Conservation (phyloP, 2,888 invertebrate genomes). For the Leptopterna dolabrata region DNA sequence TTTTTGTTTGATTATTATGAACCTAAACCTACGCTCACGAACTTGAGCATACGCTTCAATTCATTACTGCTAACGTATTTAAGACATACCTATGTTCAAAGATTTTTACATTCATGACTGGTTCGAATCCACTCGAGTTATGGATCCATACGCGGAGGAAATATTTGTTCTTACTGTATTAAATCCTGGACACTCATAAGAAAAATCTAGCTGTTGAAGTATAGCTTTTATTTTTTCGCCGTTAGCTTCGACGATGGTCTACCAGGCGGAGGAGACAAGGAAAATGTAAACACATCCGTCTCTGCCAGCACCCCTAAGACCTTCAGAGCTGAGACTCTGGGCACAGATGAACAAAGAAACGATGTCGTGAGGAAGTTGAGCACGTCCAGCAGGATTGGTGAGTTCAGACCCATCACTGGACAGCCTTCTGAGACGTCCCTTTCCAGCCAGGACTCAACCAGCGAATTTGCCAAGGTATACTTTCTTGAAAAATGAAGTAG, state of each 20-base stretch:
- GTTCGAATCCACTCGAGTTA: no score
- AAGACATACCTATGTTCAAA: no score
- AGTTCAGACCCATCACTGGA: slow-evolving; percentile 73
- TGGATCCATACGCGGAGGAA: no score
- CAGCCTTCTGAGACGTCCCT: slow-evolving; percentile 61
- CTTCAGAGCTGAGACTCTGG: slow-evolving; percentile 69
- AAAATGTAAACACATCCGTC: background rate
- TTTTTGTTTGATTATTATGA: no score
- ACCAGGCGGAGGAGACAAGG: background rate
- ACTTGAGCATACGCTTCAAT: no score
- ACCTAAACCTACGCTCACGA: no score
- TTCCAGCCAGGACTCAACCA: slow-evolving; percentile 55
- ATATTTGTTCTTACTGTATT: no score
- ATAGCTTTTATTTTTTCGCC: no score
- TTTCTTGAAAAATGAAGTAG: background rate
- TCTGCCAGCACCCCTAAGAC: slow-evolving; percentile 67
- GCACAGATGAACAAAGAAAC: slow-evolving; percentile 64
- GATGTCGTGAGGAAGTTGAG: slow-evolving; percentile 74
- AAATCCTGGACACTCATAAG: no score
- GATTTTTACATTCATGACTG: no score
- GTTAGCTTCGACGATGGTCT: background rate
- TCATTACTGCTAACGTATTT: no score
- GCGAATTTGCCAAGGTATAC: slow-evolving; percentile 57
- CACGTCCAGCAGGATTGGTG: slow-evolving; percentile 68
- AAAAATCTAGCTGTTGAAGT: no score